Conservation (phyloP, 2,113 vertebrate species). For the Anolis carolinensis region DNA sequence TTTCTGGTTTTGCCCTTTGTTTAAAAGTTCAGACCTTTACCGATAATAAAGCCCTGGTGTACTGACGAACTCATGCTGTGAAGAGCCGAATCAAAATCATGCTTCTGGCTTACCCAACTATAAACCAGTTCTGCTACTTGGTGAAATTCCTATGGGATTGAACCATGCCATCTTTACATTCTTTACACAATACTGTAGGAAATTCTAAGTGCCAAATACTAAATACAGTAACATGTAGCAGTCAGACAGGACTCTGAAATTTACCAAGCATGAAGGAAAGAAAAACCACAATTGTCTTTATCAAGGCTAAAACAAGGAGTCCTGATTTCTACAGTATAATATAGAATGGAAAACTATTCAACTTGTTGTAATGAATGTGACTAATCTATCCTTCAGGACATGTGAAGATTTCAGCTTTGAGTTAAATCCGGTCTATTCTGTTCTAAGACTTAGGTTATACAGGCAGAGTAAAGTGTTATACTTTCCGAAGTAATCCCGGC, state of each 20-base stretch:
- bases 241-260: background rate
- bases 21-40: too few relatives aligned
- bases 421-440: too few relatives aligned
- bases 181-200: background rate
- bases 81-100: background rate
- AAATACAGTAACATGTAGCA: background rate
- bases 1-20: background rate
- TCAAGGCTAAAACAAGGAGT: background rate
- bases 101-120: background rate
- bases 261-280: background rate
- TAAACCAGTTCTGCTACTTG: background rate
- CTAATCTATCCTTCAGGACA: background rate
- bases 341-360: background rate
- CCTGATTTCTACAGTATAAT: background rate
- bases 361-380: background rate
- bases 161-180: too few relatives aligned
- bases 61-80: background rate
- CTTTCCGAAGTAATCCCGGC: too few relatives aligned
- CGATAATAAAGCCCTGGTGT: too few relatives aligned
- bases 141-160: too few relatives aligned
- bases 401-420: background rate
- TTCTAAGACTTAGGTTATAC: too few relatives aligned
- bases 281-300: background rate
- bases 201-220: background rate
- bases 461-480: too few relatives aligned